Percentiles rank a stretch among this genome's conserved stretches.
Conservation (phyloP, 2,888 invertebrate genomes). For the Pollenia amentaria region DNA sequence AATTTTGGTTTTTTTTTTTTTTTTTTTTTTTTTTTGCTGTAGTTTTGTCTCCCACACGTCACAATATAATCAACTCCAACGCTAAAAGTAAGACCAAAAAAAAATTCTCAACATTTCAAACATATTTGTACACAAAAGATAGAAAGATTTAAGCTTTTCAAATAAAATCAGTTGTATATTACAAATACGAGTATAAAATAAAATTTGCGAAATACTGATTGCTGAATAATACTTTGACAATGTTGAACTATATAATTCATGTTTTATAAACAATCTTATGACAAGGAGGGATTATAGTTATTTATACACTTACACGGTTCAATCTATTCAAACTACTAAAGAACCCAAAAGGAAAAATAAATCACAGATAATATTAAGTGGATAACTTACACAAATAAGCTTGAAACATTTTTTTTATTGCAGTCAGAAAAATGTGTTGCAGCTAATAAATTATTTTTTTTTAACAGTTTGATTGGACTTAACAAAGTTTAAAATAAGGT, state of each 20-base stretch:
- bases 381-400: neutral
- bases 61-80: conserved; percentile 73
- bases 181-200: conserved; percentile 37
- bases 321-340: neutral
- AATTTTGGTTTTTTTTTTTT: conserved; percentile 49
- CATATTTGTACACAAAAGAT: conserved; percentile 30
- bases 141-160: conserved; percentile 55
- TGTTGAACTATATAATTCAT: conserved; percentile 70
- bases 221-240: conserved; percentile 67
- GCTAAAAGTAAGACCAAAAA: conserved; percentile 52
- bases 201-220: conserved; percentile 56
- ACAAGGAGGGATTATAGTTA: conserved; percentile 58
- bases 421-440: too few species aligned
- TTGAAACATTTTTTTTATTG: too few species aligned
- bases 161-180: conserved; percentile 27
- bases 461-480: too few species aligned
- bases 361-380: neutral
- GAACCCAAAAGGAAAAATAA: conserved; percentile 28
- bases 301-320: conserved; percentile 13
- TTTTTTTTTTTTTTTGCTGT: conserved; percentile 22
- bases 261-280: conserved; percentile 56
- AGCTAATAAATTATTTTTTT: too few species aligned
- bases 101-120: conserved; percentile 46
- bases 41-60: conserved; percentile 68
- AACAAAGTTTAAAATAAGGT: too few species aligned